Conservation (phyloP, 2,113 vertebrate genomes). For the Thermophis baileyi region DNA sequence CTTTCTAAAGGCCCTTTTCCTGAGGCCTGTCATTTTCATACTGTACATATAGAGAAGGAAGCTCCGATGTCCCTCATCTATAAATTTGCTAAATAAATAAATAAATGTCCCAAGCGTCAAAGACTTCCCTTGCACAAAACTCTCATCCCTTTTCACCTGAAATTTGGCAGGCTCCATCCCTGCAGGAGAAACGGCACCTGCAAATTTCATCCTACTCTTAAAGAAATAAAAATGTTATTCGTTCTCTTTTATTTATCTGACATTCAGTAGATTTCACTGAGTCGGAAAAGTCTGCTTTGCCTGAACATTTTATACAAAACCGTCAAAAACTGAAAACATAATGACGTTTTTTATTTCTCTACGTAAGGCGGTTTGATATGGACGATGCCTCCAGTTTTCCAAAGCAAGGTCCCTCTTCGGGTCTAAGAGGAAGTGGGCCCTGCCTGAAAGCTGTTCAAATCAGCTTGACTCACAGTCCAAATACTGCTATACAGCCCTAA, state of each 20-base stretch:
- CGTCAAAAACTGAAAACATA: background rate
- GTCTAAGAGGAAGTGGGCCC: background rate
- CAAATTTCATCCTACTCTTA: background rate
- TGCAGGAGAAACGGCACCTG: background rate
- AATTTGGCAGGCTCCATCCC: background rate
- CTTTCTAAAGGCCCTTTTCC: background rate
- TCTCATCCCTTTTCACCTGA: background rate
- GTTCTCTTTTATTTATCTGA: background rate
- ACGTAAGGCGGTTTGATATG: background rate
- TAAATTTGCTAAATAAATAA: background rate
- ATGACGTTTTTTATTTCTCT: background rate
- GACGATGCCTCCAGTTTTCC: background rate
- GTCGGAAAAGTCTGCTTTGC: background rate
- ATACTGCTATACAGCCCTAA: background rate
- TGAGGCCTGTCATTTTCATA: background rate
- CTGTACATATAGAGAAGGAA: background rate
- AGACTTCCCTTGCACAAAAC: background rate
- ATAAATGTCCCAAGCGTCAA: background rate
- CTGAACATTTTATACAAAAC: background rate
- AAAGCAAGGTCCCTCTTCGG: background rate
- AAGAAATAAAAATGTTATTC: background rate
- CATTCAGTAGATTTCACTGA: background rate
- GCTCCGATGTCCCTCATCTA: background rate
- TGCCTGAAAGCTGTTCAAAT: background rate
- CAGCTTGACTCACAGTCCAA: background rate